A percentile compares a stretch with the other conserved stretches of the same genome.
These are phyloP conservation scores for Acrocephalus kingi DNA, from an alignment of 2,113 vertebrate species.

Conservation along the genomic window DNA sequence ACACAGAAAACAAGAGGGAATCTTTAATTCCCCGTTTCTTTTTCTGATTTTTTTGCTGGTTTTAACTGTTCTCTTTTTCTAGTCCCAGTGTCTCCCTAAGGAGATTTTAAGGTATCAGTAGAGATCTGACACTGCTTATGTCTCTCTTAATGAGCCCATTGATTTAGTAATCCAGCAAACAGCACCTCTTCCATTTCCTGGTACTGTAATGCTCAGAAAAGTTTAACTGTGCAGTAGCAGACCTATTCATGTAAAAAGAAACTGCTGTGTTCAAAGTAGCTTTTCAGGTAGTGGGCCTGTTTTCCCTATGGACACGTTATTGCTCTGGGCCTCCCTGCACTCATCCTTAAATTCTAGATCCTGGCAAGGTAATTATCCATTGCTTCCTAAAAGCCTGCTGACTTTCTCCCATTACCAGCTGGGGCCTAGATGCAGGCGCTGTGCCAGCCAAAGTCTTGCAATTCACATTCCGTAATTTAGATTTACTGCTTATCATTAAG, in stretches of 20 bases:
- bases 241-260: neutral
- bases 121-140: neutral
- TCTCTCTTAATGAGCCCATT: conserved; percentile 4
- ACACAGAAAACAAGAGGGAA: neutral
- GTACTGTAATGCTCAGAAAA: neutral
- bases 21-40: neutral
- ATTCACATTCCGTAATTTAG: neutral
- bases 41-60: neutral
- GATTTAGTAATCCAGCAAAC: neutral
- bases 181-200: neutral
- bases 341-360: neutral
- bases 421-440: neutral
- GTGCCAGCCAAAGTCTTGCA: neutral
- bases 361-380: neutral
- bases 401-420: neutral
- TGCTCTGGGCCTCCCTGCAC: neutral
- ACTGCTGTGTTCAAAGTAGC: neutral
- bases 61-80: neutral
- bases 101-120: conserved; percentile 17
- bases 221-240: neutral
- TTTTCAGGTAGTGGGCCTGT: neutral
- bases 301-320: neutral
- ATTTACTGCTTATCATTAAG: neutral
- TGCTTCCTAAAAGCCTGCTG: conserved; percentile 20
- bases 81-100: neutral